Evolutionary conservation across 2,888 invertebrate genomes (phyloP).

Genomic region (Meteorus cinctellus): DNA sequence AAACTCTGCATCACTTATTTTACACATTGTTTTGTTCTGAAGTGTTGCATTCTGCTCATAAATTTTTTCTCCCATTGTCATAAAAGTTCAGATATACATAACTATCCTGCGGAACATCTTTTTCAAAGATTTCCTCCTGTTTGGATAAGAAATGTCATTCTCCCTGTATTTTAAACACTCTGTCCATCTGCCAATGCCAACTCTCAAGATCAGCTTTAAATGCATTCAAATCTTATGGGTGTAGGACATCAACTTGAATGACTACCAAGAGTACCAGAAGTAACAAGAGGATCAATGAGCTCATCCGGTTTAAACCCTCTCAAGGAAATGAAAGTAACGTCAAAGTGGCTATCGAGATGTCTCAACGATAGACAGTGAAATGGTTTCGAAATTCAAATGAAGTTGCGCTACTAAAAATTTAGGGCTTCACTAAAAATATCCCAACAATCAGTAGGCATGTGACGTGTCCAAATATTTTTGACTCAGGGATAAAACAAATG

Average conservation of each 20-base stretch:
- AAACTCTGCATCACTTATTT: too few relatives aligned
- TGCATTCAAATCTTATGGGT: constrained; percentile 31
- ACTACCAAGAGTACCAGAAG: background rate
- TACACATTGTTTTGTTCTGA: too few relatives aligned
- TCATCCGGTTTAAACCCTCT: constrained; percentile 53
- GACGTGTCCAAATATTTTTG: background rate
- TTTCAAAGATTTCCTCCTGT: constrained; percentile 44
- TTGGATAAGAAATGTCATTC: constrained; percentile 19
- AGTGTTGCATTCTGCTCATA: too few relatives aligned
- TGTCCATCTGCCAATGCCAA: constrained; percentile 12
- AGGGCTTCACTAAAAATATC: background rate
- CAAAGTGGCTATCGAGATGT: constrained; percentile 63
- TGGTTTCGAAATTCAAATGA: background rate
- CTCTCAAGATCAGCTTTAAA: constrained; percentile 2
- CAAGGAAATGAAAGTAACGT: constrained; percentile 60
- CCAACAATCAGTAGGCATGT: background rate
- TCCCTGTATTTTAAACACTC: background rate
- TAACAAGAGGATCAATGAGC: constrained; percentile 44
- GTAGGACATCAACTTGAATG: constrained; percentile 26
- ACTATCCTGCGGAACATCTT: too few relatives aligned
- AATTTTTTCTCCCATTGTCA: too few relatives aligned
- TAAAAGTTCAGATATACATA: too few relatives aligned
- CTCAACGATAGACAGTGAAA: constrained; percentile 52
- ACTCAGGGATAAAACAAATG: constrained; percentile 38
- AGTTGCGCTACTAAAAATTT: background rate